These are phyloP conservation scores for Sebastes steindachneri DNA, from an alignment of 2,797 vertebrate species.

Conservation along the genomic window DNA sequence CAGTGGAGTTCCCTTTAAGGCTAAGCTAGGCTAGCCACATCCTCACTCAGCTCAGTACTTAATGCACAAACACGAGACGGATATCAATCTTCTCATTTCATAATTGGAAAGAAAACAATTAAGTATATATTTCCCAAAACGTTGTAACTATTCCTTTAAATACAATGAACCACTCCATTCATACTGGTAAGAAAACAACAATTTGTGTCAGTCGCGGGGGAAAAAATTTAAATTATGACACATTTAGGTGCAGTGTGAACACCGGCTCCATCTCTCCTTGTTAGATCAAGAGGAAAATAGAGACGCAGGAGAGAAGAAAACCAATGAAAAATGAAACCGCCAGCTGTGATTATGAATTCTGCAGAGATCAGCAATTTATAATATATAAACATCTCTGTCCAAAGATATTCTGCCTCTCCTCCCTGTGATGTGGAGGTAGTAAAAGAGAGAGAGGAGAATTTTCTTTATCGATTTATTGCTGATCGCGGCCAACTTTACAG, in stretches of 20 bases:
- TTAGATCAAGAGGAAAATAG: neutral
- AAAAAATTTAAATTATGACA: neutral
- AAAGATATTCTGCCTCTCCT: conserved; percentile 10
- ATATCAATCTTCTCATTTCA: neutral
- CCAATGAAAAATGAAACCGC: conserved; percentile 28
- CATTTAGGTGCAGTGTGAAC: neutral
- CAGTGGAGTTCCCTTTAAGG: neutral
- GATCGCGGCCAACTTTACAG: conserved; percentile 46
- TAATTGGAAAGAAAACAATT: neutral
- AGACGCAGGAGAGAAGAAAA: neutral
- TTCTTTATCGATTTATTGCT: conserved; percentile 26
- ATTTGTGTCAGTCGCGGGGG: neutral
- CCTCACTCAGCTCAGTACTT: neutral
- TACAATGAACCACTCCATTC: neutral
- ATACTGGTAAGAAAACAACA: neutral
- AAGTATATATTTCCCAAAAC: neutral
- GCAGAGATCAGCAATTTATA: conserved; percentile 24
- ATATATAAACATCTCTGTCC: conserved; percentile 14
- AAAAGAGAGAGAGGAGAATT: neutral
- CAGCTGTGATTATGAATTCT: conserved; percentile 36
- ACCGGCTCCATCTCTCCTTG: neutral
- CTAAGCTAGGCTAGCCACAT: neutral
- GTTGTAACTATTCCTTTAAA: neutral
- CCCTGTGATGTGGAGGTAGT: conserved; percentile 11
- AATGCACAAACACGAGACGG: neutral